These are phyloP conservation scores for Crambe crambe DNA, from an alignment of 37 sponge, comb jelly and placozoan species.

Conservation along the genomic window DNA sequence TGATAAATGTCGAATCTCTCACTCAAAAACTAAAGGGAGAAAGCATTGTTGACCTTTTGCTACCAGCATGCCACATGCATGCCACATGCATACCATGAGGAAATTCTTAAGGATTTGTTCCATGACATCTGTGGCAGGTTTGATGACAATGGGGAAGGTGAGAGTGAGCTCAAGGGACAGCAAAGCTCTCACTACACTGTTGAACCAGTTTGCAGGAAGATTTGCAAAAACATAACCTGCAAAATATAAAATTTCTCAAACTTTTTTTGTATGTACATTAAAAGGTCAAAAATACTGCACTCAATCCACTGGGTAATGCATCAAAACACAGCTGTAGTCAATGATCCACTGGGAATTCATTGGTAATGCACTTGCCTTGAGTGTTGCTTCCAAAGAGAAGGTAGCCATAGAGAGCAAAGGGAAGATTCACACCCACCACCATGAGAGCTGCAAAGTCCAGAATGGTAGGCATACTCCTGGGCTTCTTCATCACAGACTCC, in stretches of 20 bases:
- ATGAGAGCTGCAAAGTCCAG: slow-evolving; percentile 57
- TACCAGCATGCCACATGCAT: background rate
- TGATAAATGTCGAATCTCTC: background rate
- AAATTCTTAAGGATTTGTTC: slow-evolving; percentile 54
- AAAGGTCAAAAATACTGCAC: background rate
- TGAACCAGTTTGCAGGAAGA: slow-evolving; percentile 67
- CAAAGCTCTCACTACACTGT: slow-evolving; percentile 59
- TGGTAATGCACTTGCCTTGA: slow-evolving; percentile 64
- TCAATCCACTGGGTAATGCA: background rate
- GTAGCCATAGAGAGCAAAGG: slow-evolving; percentile 86
- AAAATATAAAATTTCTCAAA: background rate
- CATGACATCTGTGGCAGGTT: slow-evolving; percentile 77
- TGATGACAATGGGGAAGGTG: slow-evolving; percentile 84
- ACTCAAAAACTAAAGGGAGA: background rate
- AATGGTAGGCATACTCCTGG: slow-evolving; percentile 64
- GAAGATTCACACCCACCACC: slow-evolving; percentile 77
- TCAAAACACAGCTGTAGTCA: too few species aligned
- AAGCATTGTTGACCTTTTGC: background rate
- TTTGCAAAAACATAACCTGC: slow-evolving; percentile 73
- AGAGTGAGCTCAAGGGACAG: slow-evolving; percentile 76
- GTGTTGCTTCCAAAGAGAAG: slow-evolving; percentile 71
- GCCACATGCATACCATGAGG: slow-evolving; percentile 25
- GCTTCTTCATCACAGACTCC: slow-evolving; percentile 65
- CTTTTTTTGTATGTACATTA: too few species aligned
- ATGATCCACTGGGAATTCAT: too few species aligned